Evolutionary conservation across 2,797 vertebrate genomes (phyloP), one percentile per base, ranked within the genome.

Genomic region (Martes flavigula): DNA sequence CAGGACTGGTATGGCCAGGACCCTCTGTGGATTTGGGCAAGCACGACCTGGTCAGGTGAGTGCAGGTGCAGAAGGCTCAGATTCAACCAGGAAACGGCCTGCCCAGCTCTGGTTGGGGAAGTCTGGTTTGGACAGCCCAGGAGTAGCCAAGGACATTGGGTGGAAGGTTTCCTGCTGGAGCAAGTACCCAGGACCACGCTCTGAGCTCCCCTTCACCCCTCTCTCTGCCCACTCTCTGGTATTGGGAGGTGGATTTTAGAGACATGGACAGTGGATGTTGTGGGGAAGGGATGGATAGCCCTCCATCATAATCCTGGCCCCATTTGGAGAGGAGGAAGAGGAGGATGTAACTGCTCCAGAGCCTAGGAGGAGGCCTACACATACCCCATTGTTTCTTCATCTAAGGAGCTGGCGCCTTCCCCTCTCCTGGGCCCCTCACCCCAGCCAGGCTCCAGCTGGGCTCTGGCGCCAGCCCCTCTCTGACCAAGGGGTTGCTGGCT

Each of bases 361-460:
- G 35, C 77, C 86, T 40, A 23, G 32, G 66, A 87, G 68, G 82
- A 91, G 54, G 73, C 90, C 64, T 77, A 60, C 73, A 64, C 56
- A 46, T 72, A 79, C 43, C 43, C 73, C 93, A 97, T 94, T 97
- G 97, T 98, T 92, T 90, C 81, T 64, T 90, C 46, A 5, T 54
- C 60, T 87, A 62, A 78, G 35, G 87, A 97, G 87, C 94, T 73
- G 96, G 90, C 30, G 72, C 78, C 87, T 96, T 43, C 54, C 54
- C 70, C 54, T 97, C 97, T 96, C 96, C 70, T 92, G 96, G 87
- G 95, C 51, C 68, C 68, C 86, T 87, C 68, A 17, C 15, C 91
- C 84, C 87, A 95, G 90, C 77, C 94, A 79, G 90, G 87, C 82
- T 90, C 48, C 98, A 98, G 97, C 97, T 98, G 97, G 72, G 82